Conservation (phyloP, 2,888 invertebrate species). For the Apamea monoglypha region DNA sequence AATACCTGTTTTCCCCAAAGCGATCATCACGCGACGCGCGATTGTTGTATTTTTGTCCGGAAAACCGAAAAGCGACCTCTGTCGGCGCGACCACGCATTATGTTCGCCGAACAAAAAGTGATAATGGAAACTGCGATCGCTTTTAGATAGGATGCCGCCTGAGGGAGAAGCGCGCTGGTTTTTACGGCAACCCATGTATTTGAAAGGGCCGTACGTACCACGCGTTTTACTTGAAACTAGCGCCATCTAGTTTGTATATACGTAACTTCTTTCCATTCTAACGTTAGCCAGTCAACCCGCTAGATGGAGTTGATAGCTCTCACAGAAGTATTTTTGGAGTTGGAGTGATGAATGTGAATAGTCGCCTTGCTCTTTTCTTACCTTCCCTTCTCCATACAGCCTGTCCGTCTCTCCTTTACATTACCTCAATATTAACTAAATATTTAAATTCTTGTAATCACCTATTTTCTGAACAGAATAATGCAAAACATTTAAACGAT, state of each 20-base stretch:
- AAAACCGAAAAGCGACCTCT: not conserved
- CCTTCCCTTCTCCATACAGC: too few species aligned
- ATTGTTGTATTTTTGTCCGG: not conserved
- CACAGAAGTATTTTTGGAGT: not conserved
- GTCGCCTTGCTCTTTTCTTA: not conserved
- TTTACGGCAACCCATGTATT: not conserved
- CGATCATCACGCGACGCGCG: too few species aligned
- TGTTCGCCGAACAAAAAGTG: not conserved
- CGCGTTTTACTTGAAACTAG: not conserved
- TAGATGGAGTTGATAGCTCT: constrained; percentile 17
- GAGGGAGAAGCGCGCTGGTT: not conserved
- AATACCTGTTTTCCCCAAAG: not conserved
- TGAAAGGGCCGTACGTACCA: not conserved
- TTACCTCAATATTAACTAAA: too few species aligned
- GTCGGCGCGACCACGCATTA: not conserved
- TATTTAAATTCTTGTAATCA: too few species aligned
- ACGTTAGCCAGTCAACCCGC: not conserved
- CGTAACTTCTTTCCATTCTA: not conserved
- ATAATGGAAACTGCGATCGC: not conserved
- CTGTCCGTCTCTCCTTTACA: not conserved
- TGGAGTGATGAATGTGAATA: not conserved
- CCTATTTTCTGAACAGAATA: too few species aligned
- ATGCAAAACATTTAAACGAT: too few species aligned
- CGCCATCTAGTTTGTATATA: constrained; percentile 23
- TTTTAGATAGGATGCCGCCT: too few species aligned